phyloP scores from a whole-genome alignment of 53 echinoderm and acorn worm species.

The Henricia sp. region DNA sequence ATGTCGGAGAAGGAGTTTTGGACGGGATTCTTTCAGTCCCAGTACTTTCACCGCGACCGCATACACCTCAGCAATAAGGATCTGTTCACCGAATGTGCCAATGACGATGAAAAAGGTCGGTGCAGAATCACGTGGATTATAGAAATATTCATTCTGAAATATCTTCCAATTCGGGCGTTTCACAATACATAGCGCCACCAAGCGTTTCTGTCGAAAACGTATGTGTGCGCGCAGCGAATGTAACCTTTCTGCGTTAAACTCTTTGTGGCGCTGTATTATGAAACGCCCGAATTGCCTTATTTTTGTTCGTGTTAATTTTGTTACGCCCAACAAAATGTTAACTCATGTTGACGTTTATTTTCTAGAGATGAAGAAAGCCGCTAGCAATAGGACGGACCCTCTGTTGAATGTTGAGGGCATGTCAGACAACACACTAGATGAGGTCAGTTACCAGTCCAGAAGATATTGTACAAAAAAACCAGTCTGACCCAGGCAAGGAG shows the following conservation, averaged over 20 bases:
- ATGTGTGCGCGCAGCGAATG: too few species aligned
- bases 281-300: too few species aligned
- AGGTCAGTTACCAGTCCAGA: constrained; percentile 73
- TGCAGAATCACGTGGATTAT: not conserved
- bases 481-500: too few species aligned
- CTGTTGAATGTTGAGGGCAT: constrained; percentile 79
- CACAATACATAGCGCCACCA: too few species aligned
- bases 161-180: too few species aligned
- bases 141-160: too few species aligned
- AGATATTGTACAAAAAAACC: not conserved
- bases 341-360: too few species aligned
- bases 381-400: constrained; percentile 64
- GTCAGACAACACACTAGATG: constrained; percentile 75
- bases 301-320: not conserved
- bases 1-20: constrained; percentile 98
- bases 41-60: constrained; percentile 96
- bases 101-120: constrained; percentile 87
- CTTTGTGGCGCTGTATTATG: too few species aligned
- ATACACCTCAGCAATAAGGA: constrained; percentile 85
- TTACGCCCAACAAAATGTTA: too few species aligned
- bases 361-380: constrained; percentile 84
- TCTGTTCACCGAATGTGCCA: constrained; percentile 93
- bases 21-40: constrained; percentile 97
- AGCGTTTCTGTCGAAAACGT: too few species aligned
- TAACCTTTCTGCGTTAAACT: too few species aligned